Conservation (phyloP, 2,888 invertebrate species). For the Eurois occulta region DNA sequence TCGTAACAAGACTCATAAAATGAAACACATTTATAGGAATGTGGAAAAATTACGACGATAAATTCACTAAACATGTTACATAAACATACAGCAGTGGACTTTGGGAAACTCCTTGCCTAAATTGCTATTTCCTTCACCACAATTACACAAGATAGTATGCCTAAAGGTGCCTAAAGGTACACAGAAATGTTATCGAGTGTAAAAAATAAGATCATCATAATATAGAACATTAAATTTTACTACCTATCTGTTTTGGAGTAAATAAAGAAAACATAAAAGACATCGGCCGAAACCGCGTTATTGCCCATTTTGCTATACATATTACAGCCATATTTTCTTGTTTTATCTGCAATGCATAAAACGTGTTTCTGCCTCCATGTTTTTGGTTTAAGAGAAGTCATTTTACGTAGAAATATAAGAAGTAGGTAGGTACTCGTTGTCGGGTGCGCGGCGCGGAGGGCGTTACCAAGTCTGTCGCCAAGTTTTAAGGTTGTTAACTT, state of each 20-base stretch:
- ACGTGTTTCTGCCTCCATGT: constrained; percentile 33
- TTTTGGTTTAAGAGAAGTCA: constrained; percentile 43
- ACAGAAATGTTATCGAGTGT: constrained; percentile 51
- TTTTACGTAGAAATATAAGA: constrained; percentile 39
- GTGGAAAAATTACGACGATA: constrained; percentile 78
- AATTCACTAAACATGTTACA: constrained; percentile 77
- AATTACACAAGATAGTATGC: constrained; percentile 22
- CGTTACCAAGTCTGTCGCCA: constrained; percentile 47
- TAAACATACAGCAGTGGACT: constrained; percentile 75
- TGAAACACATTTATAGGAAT: constrained; percentile 74
- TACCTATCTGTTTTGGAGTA: constrained; percentile 70
- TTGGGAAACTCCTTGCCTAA: constrained; percentile 62
- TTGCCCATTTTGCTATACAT: constrained; percentile 69
- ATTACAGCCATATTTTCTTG: constrained; percentile 68
- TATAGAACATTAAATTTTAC: constrained; percentile 69
- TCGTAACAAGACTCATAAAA: constrained; percentile 76
- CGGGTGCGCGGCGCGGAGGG: constrained; percentile 14
- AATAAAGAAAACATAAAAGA: constrained; percentile 71
- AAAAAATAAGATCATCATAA: constrained; percentile 62
- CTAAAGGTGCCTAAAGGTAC: constrained; percentile 24
- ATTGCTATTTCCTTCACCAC: constrained; percentile 55
- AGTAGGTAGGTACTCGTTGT: not conserved
- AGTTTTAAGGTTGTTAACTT: constrained; percentile 44
- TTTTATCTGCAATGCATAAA: constrained; percentile 70
- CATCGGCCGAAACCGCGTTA: constrained; percentile 70